Evolutionary conservation across 2,888 invertebrate species (phyloP).

Genomic region (Nipponacmea schrenckii): DNA sequence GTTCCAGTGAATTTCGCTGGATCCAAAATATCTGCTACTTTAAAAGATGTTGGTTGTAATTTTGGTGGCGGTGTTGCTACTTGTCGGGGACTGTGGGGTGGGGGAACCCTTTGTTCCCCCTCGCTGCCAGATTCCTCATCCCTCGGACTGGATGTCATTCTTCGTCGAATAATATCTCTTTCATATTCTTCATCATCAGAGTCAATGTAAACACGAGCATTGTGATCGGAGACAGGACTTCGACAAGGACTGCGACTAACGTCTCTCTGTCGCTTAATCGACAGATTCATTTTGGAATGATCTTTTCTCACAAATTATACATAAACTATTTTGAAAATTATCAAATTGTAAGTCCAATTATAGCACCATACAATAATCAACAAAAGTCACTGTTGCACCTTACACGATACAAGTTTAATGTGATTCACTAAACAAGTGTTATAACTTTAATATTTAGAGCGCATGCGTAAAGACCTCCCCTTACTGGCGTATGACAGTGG

Average conservation of each 20-base stretch:
- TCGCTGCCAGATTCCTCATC: neutral
- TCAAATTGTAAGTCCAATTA: too few species aligned
- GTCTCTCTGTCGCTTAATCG: neutral
- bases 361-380: too few species aligned
- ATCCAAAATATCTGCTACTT: conserved; percentile 57
- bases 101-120: conserved; percentile 12
- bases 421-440: conserved; percentile 9
- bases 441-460: conserved; percentile 27
- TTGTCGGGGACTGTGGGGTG: conserved; percentile 19
- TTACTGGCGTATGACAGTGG: conserved; percentile 10
- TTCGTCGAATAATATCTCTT: neutral
- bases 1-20: conserved; percentile 55
- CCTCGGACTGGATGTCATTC: conserved; percentile 13
- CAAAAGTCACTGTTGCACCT: conserved; percentile 9
- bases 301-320: too few species aligned
- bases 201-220: neutral
- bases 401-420: conserved; percentile 4
- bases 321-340: too few species aligned
- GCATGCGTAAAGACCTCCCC: conserved; percentile 27
- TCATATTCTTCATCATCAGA: conserved; percentile 20
- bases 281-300: neutral
- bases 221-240: conserved; percentile 12
- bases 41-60: conserved; percentile 51
- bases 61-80: conserved; percentile 16
- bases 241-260: neutral